phyloP scores from a whole-genome alignment of 2,113 vertebrate species.

The Nycticebus coucang region DNA sequence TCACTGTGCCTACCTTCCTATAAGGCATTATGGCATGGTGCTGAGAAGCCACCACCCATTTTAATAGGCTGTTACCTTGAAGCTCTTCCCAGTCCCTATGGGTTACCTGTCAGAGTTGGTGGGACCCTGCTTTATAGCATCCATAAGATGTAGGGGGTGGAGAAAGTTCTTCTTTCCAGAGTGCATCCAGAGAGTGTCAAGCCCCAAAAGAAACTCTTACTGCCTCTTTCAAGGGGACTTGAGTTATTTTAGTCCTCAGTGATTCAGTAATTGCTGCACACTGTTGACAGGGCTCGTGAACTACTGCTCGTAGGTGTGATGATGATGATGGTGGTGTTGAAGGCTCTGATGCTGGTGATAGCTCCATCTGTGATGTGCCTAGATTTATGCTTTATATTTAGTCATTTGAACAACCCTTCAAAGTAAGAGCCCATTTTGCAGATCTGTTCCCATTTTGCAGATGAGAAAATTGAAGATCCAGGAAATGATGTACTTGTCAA shows the following conservation, averaged over 20 bases:
- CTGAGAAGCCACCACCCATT: neutral
- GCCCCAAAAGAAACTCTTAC: neutral
- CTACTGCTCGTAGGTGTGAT: neutral
- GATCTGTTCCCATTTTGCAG: neutral
- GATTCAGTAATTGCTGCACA: neutral
- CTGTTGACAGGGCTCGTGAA: neutral
- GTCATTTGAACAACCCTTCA: neutral
- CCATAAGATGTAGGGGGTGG: neutral
- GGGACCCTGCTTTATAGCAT: neutral
- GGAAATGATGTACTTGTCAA: neutral
- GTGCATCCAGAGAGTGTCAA: neutral
- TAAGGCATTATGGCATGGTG: neutral
- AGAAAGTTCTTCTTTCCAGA: neutral
- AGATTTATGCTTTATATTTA: neutral
- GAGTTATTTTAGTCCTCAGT: neutral
- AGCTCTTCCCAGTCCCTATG: neutral
- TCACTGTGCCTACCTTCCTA: neutral
- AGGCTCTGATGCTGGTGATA: too few species aligned
- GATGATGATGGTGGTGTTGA: neutral
- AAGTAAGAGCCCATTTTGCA: neutral
- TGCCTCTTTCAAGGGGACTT: neutral
- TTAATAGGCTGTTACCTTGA: neutral
- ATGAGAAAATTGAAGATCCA: neutral
- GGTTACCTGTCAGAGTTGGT: too few species aligned
- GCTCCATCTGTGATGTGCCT: too few species aligned